Base-by-base conservation (phyloP, 1,140 invertebrate species). In the Drosophila kikkawai region DNA sequence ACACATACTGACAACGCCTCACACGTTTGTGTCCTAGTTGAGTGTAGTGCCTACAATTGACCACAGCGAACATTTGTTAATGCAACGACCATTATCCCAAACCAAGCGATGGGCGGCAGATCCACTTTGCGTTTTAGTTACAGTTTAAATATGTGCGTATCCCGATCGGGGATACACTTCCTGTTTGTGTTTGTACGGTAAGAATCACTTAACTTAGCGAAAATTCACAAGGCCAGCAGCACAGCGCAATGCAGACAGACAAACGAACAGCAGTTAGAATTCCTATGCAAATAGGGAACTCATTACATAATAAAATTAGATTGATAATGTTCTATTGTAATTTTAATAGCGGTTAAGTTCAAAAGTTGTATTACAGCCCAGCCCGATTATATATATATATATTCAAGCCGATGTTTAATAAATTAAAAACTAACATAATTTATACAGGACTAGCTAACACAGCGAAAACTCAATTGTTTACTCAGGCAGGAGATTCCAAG, bases 401-500 rank as follows among this genome's bases (percentile, higher is more conserved):
- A 29, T 32, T 29, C 37, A 29, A 34, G 4, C 12, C 66, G 32
- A 58, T 55, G 50, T 67, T 80, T 36, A 47, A 60, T 67, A 79
- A 66, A 61, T 77, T 77, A 55, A 57, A 22, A 42, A 22, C 22
- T 60, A 60, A 42, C 29, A 53, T 73, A 37, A 60, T 51, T 73
- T 51, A 73, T 57, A 53, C 37, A 50, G 15, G 53, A 61, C 19
- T 60, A 68, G 51, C 67, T 67, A 76, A 55, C 73, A 51, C 48
- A 63, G 70, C 58, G 34, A 77, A 64, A 44, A 75, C 59, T 55
- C 50, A 53, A 75, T 75, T 66, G 60, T 76, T 57, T 64, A 66
- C 74, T 77, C 75, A 77, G 75, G 75, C 75, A 77, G 36, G 56
- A 77, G 64, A 77, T 77, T 77, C 75, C 75, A 77, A 57, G 63